Base-by-base conservation (phyloP, 2,797 vertebrate species). In the Crax fasciolata region DNA sequence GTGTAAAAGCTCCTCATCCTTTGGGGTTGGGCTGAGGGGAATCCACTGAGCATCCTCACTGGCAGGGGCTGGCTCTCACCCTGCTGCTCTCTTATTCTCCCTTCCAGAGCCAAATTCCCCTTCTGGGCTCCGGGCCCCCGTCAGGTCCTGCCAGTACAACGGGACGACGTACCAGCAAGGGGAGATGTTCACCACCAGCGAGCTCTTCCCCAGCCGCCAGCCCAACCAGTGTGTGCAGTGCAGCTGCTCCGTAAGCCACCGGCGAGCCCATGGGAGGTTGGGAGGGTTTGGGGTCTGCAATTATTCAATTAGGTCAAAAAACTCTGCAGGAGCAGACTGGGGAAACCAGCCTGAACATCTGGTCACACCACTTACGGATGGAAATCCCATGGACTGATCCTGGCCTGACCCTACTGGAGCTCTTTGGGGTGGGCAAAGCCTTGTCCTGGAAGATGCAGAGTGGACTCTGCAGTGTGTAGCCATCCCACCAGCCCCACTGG, bases 141-240 rank as follows among this genome's bases (percentile, higher is more conserved):
- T 97, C 81, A 99, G 98, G 71, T 98, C 98, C 87, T 99, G 99
- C 96, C 98, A 98, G 84, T 97, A 99, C 96, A 99, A 99, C 0
- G 99, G 99, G 65, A 99, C 97, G 0, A 90, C 97, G 24, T 99
- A 99, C 96, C 99, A 99, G 89, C 98, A 98, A 0, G 99, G 99
- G 11, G 99, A 99, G 97, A 98, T 98, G 95, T 99, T 99, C 98
- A 98, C 98, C 59, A 98, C 98, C 63, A 98, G 95, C 0, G 98
- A 99, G 86, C 98, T 99, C 44, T 99, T 99, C 94, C 99, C 99
- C 4, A 98, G 98, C 83, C 98, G 98, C 86, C 98, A 98, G 89
- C 97, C 98, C 44, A 99, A 99, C 96, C 99, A 99, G 97, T 99
- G 99, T 94, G 99, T 98, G 68, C 98, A 99, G 98, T 99, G 99